Base-by-base conservation (phyloP, 2,888 invertebrate species). In the Cephus runcator region DNA sequence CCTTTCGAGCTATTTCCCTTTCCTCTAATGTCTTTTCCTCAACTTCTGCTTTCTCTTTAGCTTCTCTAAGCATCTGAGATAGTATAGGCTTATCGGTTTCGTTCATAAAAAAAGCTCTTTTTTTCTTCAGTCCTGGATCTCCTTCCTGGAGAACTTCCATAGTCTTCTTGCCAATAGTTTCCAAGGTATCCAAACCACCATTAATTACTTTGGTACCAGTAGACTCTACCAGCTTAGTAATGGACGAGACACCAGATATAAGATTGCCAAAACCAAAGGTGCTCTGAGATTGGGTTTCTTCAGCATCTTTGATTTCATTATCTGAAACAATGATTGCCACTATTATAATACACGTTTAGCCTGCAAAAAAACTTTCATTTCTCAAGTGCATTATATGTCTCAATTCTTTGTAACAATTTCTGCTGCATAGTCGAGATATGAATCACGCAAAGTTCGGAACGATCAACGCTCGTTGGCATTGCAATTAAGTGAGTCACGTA, bases 151-250 rank as follows among this genome's bases (percentile, higher is more conserved):
- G 92, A 0, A 97, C 97, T 88, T 97, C 96, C 95, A 98, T 97
- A 0, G 98, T 98, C 90, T 98, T 98, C 90, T 98, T 98, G 11
- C 98, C 98, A 83, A 98, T 96, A 0, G 96, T 96, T 92, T 98
- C 98, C 74, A 98, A 92, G 0, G 98, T 98, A 88, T 97, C 98
- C 34, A 97, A 92, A 33, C 97, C 96, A 0, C 96, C 96, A 30
- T 94, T 93, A 83, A 97, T 93, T 0, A 97, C 96, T 92, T 95
- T 95, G 75, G 93, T 94, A 2, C 96, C 94, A 73, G 96, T 96
- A 12, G 92, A 93, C 90, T 95, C 96, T 71, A 95, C 95, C 86
- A 95, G 93, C 90, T 95, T 95, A 3, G 95, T 94, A 77, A 93
- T 92, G 23, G 93, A 92, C 4, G 93, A 92, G 2, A 95, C 94